A percentile compares a stretch with the other conserved stretches of the same genome.
Evolutionary conservation across 2,888 invertebrate genomes (phyloP).

Genomic region (Ophonus ardosiacus): DNA sequence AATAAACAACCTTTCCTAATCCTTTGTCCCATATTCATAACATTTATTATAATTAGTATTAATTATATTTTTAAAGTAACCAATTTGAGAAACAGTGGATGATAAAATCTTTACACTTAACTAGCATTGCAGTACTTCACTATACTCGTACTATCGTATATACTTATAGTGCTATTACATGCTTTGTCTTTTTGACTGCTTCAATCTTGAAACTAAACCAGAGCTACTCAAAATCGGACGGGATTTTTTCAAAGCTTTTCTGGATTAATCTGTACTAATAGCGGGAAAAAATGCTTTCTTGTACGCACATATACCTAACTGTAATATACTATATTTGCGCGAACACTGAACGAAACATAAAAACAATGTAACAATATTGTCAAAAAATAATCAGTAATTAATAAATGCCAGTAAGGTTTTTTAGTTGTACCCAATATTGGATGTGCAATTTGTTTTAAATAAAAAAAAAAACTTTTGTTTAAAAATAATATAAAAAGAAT

Average conservation of each 20-base stretch:
- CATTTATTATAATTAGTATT: not conserved
- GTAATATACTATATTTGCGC: too few relatives aligned
- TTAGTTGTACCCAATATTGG: too few relatives aligned
- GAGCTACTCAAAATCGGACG: constrained; percentile 49
- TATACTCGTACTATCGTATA: constrained; percentile 29
- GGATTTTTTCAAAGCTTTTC: constrained; percentile 27
- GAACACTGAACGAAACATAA: too few relatives aligned
- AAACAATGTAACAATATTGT: too few relatives aligned
- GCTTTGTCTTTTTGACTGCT: constrained; percentile 70
- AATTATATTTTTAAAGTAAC: not conserved
- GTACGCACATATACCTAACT: not conserved
- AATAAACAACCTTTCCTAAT: not conserved
- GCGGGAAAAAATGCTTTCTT: constrained; percentile 1
- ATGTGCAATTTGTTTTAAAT: too few relatives aligned
- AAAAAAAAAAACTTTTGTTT: too few relatives aligned
- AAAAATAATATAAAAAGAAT: too few relatives aligned
- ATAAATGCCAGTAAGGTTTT: too few relatives aligned
- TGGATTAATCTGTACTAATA: constrained; percentile 39
- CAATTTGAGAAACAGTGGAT: not conserved
- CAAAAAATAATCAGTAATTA: too few relatives aligned
- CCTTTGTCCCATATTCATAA: not conserved
- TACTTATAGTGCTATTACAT: constrained; percentile 66
- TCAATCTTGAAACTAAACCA: constrained; percentile 68
- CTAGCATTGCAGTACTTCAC: constrained; percentile 26
- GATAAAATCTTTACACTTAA: constrained; percentile 6